Base-by-base conservation (phyloP, 2,888 invertebrate genomes). In the Microchrysa polita region DNA sequence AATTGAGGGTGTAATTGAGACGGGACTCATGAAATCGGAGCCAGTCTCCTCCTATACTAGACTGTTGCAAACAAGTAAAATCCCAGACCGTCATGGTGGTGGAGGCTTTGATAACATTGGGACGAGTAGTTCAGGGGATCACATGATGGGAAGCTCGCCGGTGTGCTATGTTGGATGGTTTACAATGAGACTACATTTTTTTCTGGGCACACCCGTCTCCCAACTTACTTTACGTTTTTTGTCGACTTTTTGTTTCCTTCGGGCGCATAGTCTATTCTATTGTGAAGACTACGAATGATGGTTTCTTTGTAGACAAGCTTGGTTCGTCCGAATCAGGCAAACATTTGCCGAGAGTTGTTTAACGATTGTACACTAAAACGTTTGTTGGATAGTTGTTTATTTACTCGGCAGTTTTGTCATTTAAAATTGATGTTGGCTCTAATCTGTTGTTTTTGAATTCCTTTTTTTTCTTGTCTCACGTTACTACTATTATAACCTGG, bases 1-100 rank as follows among this genome's bases (percentile, higher is more conserved):
- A 69, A 55, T 57, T 65, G 74, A 55, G 73, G 69, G 73, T 75
- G 75, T 73, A 73, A 74, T 73, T 74, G 74, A 74, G 74, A 74
- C 59, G 27, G 74, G 69, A 55, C 42, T 57, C 69, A 40, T 69
- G 69, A 69, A 69, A 69, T 57, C 23, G 42, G 12, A 12, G 16
- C 18, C 18, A 69, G 12, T 57, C 69, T 53, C n/a, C n/a, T 23
- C 7, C 34, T 7, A 18, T n/a, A n/a, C n/a, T n/a, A n/a, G n/a
- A n/a, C n/a, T n/a, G n/a, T 34, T 10, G 22, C 40, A 57, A 18
- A 40, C 57, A 57, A 18, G 69, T 57, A 69, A 57, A 23, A 23
- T 20, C 67, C 5, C 44, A 69, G 40, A 23, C n/a, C 23, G 20
- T 23, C 27, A 48, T 48, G 22, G 48, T 65, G 48, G 12, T 18